Conservation (phyloP, 1,140 invertebrate genomes). For the Cryptotermes secundus region DNA sequence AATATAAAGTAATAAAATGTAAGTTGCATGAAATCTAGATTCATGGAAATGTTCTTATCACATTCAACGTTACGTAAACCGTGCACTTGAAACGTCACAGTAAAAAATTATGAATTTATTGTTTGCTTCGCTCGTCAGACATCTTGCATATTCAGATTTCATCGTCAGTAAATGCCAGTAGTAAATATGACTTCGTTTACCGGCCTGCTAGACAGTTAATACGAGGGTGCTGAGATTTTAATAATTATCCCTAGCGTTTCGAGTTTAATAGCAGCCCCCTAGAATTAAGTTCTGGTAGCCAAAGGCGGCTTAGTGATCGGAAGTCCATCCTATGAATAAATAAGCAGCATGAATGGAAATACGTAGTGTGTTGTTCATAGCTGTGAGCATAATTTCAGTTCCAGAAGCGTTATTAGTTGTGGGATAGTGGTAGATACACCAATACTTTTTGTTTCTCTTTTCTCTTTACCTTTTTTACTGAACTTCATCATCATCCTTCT, state of each 20-base stretch:
- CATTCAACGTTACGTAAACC: too few relatives aligned
- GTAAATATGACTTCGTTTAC: background rate
- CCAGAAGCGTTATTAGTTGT: constrained; percentile 12
- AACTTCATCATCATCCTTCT: constrained; percentile 16
- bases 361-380: background rate
- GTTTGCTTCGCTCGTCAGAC: too few relatives aligned
- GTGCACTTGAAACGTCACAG: too few relatives aligned
- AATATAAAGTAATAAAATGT: too few relatives aligned
- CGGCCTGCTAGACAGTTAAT: background rate
- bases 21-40: too few relatives aligned
- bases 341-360: background rate
- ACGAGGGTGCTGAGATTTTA: background rate
- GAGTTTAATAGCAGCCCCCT: background rate
- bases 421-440: background rate
- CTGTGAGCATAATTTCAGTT: background rate
- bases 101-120: too few relatives aligned
- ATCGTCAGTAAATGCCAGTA: background rate
- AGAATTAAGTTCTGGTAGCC: background rate
- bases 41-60: too few relatives aligned
- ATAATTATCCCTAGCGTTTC: background rate
- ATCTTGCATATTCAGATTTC: too few relatives aligned
- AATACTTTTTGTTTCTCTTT: background rate
- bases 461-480: background rate
- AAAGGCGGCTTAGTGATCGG: background rate
- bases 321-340: constrained; percentile 7